Evolutionary conservation across 2,113 vertebrate genomes (phyloP).

Genomic region (Phalacrocorax aristotelis): DNA sequence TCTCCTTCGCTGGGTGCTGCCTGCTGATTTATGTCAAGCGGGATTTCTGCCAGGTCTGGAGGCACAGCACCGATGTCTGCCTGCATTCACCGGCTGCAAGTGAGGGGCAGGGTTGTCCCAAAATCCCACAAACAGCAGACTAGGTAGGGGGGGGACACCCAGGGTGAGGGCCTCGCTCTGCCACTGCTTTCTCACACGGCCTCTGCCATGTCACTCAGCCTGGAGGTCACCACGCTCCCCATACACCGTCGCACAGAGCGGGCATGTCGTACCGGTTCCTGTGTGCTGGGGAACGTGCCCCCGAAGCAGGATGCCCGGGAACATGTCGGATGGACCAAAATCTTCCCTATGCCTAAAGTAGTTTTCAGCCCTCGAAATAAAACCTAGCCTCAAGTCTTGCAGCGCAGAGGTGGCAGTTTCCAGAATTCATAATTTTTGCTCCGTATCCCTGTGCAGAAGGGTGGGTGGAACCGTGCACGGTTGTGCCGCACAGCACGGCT

Average conservation of each 20-base stretch:
- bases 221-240: fast-evolving
- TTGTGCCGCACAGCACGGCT: fast-evolving
- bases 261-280: background rate
- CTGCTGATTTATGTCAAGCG: background rate
- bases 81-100: background rate
- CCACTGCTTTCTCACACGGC: background rate
- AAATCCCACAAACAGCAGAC: background rate
- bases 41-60: background rate
- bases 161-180: background rate
- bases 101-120: background rate
- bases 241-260: fast-evolving
- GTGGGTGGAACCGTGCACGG: fast-evolving
- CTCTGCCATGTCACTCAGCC: background rate
- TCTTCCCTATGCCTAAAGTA: fast-evolving
- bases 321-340: fast-evolving
- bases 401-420: background rate
- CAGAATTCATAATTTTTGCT: fast-evolving
- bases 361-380: background rate
- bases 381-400: background rate
- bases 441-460: background rate
- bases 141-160: fast-evolving
- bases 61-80: background rate
- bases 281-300: fast-evolving
- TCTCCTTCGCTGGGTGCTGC: background rate
- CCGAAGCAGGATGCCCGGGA: background rate